Evolutionary conservation across 2,113 vertebrate species (phyloP).

Genomic region (Eclectus roratus): DNA sequence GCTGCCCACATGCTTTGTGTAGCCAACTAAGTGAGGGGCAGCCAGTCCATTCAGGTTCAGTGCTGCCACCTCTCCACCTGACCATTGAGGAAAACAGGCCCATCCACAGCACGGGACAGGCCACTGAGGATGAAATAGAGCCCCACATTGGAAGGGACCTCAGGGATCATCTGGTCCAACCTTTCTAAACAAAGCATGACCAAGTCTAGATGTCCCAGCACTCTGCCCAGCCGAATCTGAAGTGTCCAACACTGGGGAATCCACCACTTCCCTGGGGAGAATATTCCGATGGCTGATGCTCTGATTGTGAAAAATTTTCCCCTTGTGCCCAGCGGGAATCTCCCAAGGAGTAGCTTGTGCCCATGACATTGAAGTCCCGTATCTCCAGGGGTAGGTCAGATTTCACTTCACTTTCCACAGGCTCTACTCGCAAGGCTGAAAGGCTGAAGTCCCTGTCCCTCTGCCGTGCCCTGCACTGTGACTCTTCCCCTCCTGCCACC

Average conservation of each 20-base stretch:
- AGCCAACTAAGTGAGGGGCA: not conserved
- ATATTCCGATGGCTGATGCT: not conserved
- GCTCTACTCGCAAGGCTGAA: not conserved
- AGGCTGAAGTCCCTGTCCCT: not conserved
- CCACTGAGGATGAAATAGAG: not conserved
- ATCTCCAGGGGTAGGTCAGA: not conserved
- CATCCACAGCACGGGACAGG: not conserved
- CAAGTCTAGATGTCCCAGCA: not conserved
- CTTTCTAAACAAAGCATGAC: not conserved
- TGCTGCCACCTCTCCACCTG: not conserved
- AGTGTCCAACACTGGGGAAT: not conserved
- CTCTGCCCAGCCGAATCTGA: not conserved
- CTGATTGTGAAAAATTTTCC: not conserved
- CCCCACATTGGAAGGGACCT: not conserved
- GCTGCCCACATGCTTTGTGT: no score
- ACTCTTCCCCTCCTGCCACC: not conserved
- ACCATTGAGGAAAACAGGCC: not conserved
- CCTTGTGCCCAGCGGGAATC: not conserved
- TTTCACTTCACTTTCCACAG: not conserved
- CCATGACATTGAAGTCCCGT: accelerated
- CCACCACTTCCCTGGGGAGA: not conserved
- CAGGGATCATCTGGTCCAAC: not conserved
- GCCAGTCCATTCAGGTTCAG: accelerated
- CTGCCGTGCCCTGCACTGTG: not conserved
- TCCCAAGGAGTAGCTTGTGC: not conserved